Base-by-base conservation (phyloP, 2,797 vertebrate species). In the Fringilla coelebs region DNA sequence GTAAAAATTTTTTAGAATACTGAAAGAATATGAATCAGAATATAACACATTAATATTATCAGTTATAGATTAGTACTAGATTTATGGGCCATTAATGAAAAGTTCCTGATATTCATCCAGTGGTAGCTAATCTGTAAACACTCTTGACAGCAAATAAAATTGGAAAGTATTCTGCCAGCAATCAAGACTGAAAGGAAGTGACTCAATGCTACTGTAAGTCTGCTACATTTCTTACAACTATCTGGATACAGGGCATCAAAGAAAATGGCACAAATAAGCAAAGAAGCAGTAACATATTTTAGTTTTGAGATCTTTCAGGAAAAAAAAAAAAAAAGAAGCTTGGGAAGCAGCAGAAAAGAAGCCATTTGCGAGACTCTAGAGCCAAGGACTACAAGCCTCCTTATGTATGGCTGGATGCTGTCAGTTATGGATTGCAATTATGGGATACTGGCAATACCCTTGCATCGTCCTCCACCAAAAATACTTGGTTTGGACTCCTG, bases 401-500 rank as follows among this genome's bases (percentile, higher is more conserved):
- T 41, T 12, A 26, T 40, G 48, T 18, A 31, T 22, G 34, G 32
- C 32, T 2, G 4, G 22, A 34, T 46, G 66, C 20, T 52, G 48
- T 19, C 3, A 1, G 3, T 41, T 26, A n/a, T 9, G 38, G 38
- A 54, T 26, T 54, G 38, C 49, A 55, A 0, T 54, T 28, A 4
- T 9, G 31, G 38, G 38, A 31, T n/a, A 9, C 68, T n/a, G 51
- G 31, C 68, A 54, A n/a, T 41, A 71, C 68, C 17, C 10, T n/a
- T 20, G 38, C 67, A 54, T 19, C 22, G 9, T 19, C 36, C 21
- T 52, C 67, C 48, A 40, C 49, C 29, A 41, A 19, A 54, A 54
- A 71, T 26, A n/a, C 68, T 41, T 54, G 17, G 12, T 70, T 54
- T 54, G 31, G 68, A 71, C 10, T n/a, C 31, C 38, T 28, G 31